Conservation (phyloP, 2,113 vertebrate species). For the Epinephelus moara region DNA sequence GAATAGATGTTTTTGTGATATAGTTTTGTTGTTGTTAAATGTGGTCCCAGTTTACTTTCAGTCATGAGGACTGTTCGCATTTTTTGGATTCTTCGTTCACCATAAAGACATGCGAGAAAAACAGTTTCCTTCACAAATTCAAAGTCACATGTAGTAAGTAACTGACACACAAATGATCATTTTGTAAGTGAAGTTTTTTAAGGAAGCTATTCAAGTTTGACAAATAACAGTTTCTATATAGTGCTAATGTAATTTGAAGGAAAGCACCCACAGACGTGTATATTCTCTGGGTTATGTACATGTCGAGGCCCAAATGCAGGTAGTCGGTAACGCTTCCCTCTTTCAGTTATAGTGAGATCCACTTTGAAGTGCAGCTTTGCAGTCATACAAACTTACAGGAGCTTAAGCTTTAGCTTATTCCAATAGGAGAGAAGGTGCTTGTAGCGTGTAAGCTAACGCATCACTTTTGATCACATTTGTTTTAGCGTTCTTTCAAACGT, state of each 20-base stretch:
- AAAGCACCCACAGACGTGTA: conserved; percentile 58
- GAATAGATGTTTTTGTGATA: too few species aligned
- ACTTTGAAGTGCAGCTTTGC: conserved; percentile 74
- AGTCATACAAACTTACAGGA: conserved; percentile 61
- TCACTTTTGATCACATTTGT: conserved; percentile 64
- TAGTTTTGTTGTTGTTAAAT: too few species aligned
- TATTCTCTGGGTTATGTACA: conserved; percentile 52
- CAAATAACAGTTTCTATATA: conserved; percentile 60
- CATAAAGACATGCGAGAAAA: too few species aligned
- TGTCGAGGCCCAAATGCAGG: conserved; percentile 31
- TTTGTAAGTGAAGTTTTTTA: neutral
- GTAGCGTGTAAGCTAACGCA: conserved; percentile 41
- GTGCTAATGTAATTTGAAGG: conserved; percentile 48
- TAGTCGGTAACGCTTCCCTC: conserved; percentile 16
- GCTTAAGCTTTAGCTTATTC: conserved; percentile 75
- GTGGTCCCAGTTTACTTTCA: too few species aligned
- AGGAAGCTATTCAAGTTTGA: conserved; percentile 55
- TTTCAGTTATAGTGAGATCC: conserved; percentile 58
- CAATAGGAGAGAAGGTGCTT: conserved; percentile 63
- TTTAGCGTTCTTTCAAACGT: conserved; percentile 72
- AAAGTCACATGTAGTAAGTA: too few species aligned
- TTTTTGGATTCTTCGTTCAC: too few species aligned
- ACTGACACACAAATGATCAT: too few species aligned
- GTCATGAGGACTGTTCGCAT: too few species aligned
- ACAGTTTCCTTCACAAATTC: too few species aligned